These are phyloP conservation scores for Drosophila cognata DNA, from an alignment of 2,888 invertebrate species.

Conservation along the genomic window DNA sequence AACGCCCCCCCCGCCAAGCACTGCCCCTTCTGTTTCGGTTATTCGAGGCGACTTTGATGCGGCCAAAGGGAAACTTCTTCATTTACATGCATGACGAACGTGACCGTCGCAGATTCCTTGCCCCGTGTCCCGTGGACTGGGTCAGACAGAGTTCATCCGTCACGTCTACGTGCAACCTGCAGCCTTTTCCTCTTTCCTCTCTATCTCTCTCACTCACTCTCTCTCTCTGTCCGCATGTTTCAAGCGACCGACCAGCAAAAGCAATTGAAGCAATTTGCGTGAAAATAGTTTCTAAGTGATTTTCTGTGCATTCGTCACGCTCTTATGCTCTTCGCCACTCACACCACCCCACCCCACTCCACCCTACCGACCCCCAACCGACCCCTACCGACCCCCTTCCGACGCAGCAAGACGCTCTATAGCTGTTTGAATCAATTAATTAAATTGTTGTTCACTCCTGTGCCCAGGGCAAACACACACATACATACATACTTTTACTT, in stretches of 20 bases:
- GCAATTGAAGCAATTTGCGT: conserved; percentile 60
- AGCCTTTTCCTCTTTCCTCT: not conserved
- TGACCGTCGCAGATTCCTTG: conserved; percentile 34
- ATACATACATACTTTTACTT: not conserved
- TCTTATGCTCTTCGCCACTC: not conserved
- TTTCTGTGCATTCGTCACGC: conserved; percentile 34
- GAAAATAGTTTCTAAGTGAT: conserved; percentile 74
- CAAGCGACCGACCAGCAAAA: not conserved
- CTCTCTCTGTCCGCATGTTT: not conserved
- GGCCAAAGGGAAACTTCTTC: conserved; percentile 63
- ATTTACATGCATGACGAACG: conserved; percentile 78
- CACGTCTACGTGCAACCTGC: conserved; percentile 65
- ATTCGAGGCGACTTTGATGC: conserved; percentile 26
- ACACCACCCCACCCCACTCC: not conserved
- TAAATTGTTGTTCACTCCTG: conserved; percentile 29
- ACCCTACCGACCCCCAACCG: not conserved
- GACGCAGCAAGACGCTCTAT: not conserved
- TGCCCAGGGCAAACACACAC: conserved; percentile 1
- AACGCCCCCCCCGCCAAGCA: not conserved
- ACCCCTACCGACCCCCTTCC: not conserved
- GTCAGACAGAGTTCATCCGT: conserved; percentile 66
- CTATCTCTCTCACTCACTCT: not conserved
- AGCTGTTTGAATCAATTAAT: conserved; percentile 48
- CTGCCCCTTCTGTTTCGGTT: conserved; percentile 5
- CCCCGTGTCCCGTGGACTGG: conserved; percentile 4